Evolutionary conservation across 2,797 vertebrate species (phyloP), one percentile per base, ranked within the genome.

Genomic region (Gouania willdenowi): DNA sequence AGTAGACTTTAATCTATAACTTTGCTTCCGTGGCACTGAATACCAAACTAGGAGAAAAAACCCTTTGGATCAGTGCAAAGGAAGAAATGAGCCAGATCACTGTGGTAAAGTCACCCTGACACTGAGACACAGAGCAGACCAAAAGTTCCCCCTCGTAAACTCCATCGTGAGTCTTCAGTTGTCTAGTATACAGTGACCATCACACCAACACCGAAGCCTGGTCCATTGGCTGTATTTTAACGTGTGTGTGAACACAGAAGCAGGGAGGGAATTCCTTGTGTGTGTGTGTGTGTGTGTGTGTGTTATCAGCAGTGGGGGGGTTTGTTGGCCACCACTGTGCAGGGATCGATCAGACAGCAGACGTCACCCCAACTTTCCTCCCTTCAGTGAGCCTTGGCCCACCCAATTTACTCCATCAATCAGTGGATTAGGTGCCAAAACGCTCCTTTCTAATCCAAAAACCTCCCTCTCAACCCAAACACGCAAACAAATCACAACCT

Each of bases 61-160:
- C 34, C 43, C 43, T 65, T 61, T 30, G 24, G 45, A 74, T 31
- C 9, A 6, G 28, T 44, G 39, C 26, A 71, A 28, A 29, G 21
- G 55, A 51, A 71, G 75, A 77, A 69, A 71, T 1, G 72, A 82
- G 66, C 77, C 82, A 82, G 77, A 79, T 77, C 59, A 58, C 72
- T 62, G 64, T 59, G 60, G 69, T 80, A 85, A 84, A 85, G 79
- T 86, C 75, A 80, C 56, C 32, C 52, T 84, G 82, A 86, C 83
- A 85, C 66, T 68, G 28, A 71, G 81, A 82, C 77, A 80, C 59
- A 81, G 66, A 83, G 48, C 83, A 86, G 79, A 79, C 62, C 51
- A 68, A 60, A 40, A 66, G 56, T 66, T 70, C 68, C 45, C 33
- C 49, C 74, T 80, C 42, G 44, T 84, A 83, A 84, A 83, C 36